Conservation (phyloP, 2,797 vertebrate genomes). For the Clarias laeviceps region DNA sequence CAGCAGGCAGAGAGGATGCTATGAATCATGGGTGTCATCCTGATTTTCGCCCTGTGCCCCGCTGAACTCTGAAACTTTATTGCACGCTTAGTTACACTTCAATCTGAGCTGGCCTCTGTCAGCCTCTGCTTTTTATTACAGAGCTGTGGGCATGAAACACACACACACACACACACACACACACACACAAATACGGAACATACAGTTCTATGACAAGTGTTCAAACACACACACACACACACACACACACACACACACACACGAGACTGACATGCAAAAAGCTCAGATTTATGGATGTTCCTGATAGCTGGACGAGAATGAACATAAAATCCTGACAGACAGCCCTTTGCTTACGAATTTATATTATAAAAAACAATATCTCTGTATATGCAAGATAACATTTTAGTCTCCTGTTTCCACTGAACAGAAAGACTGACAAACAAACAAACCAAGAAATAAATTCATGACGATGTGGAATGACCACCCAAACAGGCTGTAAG, state of each 20-base stretch:
- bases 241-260: conserved; percentile 27
- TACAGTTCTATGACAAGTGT: neutral
- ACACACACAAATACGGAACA: conserved; percentile 6
- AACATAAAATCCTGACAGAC: conserved; percentile 71
- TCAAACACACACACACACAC: conserved; percentile 13
- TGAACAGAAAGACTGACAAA: neutral
- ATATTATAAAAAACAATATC: neutral
- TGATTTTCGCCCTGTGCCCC: conserved; percentile 52
- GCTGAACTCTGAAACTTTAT: conserved; percentile 61
- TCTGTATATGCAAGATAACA: neutral
- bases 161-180: conserved; percentile 16
- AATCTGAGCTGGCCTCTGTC: conserved; percentile 52
- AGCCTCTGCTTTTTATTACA: conserved; percentile 48
- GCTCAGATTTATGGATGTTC: conserved; percentile 69
- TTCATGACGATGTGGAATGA: neutral
- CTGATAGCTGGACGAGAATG: conserved; percentile 71
- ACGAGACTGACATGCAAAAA: conserved; percentile 68
- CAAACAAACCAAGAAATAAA: neutral
- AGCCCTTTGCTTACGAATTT: neutral
- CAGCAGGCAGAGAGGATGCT: conserved; percentile 56
- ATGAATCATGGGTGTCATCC: conserved; percentile 63
- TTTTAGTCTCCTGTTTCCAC: neutral
- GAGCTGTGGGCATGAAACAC: conserved; percentile 30
- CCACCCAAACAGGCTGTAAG: neutral
- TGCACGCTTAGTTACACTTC: conserved; percentile 63